Evolutionary conservation across 92 coral and sea anemone species (phyloP).

Genomic region (Phenganax subtilis): DNA sequence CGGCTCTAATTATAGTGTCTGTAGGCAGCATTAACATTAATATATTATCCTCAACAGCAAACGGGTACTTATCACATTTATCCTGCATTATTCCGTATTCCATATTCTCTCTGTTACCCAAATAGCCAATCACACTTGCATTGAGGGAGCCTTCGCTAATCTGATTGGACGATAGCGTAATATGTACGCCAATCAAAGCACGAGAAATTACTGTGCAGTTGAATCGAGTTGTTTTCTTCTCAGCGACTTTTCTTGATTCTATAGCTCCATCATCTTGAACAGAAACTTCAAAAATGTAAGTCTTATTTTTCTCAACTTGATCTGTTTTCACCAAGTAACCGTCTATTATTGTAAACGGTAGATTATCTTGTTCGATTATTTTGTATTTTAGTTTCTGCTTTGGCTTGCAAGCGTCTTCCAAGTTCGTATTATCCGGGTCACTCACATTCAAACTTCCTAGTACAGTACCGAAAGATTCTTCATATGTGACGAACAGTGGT

Average conservation of each 20-base stretch:
- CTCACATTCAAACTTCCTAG: conserved; percentile 50
- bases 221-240: background rate
- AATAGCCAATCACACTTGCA: conserved; percentile 16
- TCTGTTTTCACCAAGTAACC: conserved; percentile 50
- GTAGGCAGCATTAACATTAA: conserved; percentile 17
- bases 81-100: conserved; percentile 12
- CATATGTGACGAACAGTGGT: conserved; percentile 14
- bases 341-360: conserved; percentile 41
- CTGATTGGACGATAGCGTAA: conserved; percentile 29
- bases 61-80: conserved; percentile 23
- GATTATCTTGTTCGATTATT: conserved; percentile 30
- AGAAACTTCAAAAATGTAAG: background rate
- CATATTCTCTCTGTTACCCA: background rate
- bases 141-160: conserved; percentile 3
- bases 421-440: conserved; percentile 80
- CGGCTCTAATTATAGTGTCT: background rate
- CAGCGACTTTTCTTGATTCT: background rate
- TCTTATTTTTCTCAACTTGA: background rate
- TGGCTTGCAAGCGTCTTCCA: conserved; percentile 32
- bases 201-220: conserved; percentile 37
- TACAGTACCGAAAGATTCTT: conserved; percentile 65
- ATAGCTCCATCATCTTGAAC: conserved; percentile 32
- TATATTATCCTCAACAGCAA: conserved; percentile 15
- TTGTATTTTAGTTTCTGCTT: conserved; percentile 60
- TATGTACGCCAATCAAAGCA: background rate